These are phyloP conservation scores for Cataglyphis rosenhaueri DNA, from an alignment of 2,888 invertebrate species.

Conservation along the genomic window DNA sequence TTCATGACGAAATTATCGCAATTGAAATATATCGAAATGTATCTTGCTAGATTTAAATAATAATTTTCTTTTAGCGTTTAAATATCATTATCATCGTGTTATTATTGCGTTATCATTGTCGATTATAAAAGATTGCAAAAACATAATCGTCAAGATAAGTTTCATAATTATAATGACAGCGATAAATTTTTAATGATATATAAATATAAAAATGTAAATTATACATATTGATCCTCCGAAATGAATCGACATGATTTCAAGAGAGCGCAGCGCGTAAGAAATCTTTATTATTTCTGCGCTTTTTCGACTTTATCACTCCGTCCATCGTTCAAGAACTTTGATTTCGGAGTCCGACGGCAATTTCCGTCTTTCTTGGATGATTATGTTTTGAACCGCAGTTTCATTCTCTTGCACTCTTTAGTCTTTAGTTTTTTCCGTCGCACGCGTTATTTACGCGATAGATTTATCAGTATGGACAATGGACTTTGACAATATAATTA, in stretches of 20 bases:
- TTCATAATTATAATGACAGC: too few relatives aligned
- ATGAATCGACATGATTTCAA: not conserved
- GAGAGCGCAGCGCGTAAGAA: not conserved
- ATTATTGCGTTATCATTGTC: not conserved
- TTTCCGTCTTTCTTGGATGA: slow-evolving; percentile 16
- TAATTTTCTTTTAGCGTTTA: not conserved
- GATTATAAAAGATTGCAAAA: not conserved
- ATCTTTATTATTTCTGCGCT: not conserved
- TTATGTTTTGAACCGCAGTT: not conserved
- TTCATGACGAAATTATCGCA: not conserved
- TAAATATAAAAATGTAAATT: not conserved
- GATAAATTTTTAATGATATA: not conserved
- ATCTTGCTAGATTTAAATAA: not conserved
- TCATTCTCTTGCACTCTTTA: slow-evolving; percentile 16
- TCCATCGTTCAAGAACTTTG: not conserved
- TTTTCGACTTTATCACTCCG: not conserved
- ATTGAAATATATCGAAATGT: not conserved
- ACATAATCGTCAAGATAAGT: too few relatives aligned
- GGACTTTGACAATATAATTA: slow-evolving; percentile 64
- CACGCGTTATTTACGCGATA: not conserved
- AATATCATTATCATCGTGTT: not conserved
- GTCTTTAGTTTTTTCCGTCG: not conserved
- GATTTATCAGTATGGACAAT: slow-evolving; percentile 60
- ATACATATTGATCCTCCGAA: not conserved
- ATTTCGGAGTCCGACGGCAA: slow-evolving; percentile 11